Base-by-base conservation (phyloP, 2,888 invertebrate species). In the Gandaritis pyraliata region DNA sequence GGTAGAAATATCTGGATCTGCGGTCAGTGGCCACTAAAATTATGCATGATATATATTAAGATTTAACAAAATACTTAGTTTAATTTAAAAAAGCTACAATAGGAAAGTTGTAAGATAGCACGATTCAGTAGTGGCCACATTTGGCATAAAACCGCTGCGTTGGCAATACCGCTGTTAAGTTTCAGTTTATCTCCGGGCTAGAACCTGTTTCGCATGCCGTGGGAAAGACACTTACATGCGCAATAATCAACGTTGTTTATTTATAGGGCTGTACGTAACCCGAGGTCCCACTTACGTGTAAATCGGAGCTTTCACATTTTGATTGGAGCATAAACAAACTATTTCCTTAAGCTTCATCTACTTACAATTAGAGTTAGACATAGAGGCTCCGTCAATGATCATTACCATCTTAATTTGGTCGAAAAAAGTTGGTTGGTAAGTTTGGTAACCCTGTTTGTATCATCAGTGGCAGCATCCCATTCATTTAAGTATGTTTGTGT, bases 151-250 rank as follows among this genome's bases (percentile, higher is more conserved):
- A 23, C 10, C 13, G 38, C 50, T 51, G 18, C 11, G 48, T 39
- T 64, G 64, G 64, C 59, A 59, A n/a, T 52, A 64, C 49, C 55
- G 52, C 18, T 45, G 62, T 85, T 85, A 81, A 85, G 85, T 85
- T 87, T 86, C 86, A 87, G 87, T 86, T 88, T 90, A 90, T 87
- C 90, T 84, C 80, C 75, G 78, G 71, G 72, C 76, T 68, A 78
- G 78, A 86, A 90, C 91, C 89, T 85, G 91, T 91, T 90, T 87
- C 74, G 89, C 90, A 86, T 80, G 78, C 82, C 91, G 91, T 91
- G 91, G 91, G 91, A 91, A 91, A 82, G 78, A 82, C 82, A 76
- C 85, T 82, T 81, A 85, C 86, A 84, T 76, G 81, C 85, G 83
- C 87, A 85, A 85, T 85, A 81, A 87, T 86, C 85, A 79, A 86